A percentile compares a stretch with the other conserved stretches of the same genome.
phyloP scores from a whole-genome alignment of 2,888 invertebrate genomes.

The Aradus depressus region DNA sequence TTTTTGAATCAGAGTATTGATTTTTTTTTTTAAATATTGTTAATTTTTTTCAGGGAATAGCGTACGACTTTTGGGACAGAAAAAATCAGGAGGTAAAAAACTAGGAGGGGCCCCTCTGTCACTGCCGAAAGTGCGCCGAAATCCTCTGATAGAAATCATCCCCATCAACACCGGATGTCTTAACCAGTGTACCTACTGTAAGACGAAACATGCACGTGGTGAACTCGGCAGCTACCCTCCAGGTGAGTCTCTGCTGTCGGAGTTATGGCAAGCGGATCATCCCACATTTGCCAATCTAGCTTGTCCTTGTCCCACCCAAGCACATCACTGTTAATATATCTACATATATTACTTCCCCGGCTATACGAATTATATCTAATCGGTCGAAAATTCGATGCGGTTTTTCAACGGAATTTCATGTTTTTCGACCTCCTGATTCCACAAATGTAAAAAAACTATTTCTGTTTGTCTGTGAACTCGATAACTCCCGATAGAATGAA shows the following conservation, averaged over 20 bases:
- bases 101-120: slow-evolving; percentile 77
- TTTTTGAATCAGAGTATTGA: background rate
- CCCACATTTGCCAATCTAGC: too few relatives aligned
- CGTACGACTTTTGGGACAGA: slow-evolving; percentile 67
- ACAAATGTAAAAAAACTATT: too few relatives aligned
- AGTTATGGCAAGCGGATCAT: too few relatives aligned
- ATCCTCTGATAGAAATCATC: slow-evolving; percentile 93
- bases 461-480: too few relatives aligned
- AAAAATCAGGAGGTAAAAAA: slow-evolving; percentile 64
- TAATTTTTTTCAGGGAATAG: slow-evolving; percentile 48
- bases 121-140: slow-evolving; percentile 88
- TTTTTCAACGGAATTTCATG: too few relatives aligned
- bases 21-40: background rate
- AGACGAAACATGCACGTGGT: slow-evolving; percentile 94
- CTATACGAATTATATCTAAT: too few relatives aligned
- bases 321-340: too few relatives aligned
- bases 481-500: too few relatives aligned
- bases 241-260: slow-evolving; percentile 32
- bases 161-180: slow-evolving; percentile 92
- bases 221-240: slow-evolving; percentile 90
- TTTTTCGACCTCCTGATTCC: too few relatives aligned
- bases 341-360: too few relatives aligned
- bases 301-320: too few relatives aligned
- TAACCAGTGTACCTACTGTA: slow-evolving; percentile 98
- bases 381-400: too few relatives aligned